Conservation (phyloP, 2,888 invertebrate species). For the Magallana nippona region DNA sequence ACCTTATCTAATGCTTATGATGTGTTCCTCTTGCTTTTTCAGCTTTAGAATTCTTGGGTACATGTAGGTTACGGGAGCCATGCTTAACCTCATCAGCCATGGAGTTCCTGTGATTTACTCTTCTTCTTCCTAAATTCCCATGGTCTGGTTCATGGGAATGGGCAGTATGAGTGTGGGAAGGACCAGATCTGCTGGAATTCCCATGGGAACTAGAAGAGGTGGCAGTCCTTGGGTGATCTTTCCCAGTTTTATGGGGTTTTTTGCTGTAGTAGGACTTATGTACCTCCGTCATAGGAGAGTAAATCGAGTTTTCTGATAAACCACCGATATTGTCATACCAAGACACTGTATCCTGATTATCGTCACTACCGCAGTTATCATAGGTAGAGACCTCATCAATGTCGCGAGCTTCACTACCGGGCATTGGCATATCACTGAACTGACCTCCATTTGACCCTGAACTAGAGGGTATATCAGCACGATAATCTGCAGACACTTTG, state of each 20-base stretch:
- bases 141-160: background rate
- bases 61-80: background rate
- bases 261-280: conserved; percentile 30
- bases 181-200: background rate
- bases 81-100: background rate
- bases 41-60: conserved; percentile 6
- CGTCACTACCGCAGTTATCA: conserved; percentile 24
- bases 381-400: conserved; percentile 3
- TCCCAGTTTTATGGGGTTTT: background rate
- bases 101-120: background rate
- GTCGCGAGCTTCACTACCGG: background rate
- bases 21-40: conserved; percentile 3
- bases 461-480: background rate
- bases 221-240: conserved; percentile 14
- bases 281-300: conserved; percentile 34
- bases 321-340: conserved; percentile 37
- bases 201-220: background rate
- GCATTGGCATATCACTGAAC: background rate
- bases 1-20: background rate
- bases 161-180: background rate
- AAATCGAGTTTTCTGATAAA: background rate
- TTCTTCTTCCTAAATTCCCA: background rate
- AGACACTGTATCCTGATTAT: conserved; percentile 28
- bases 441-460: background rate
- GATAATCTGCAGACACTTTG: conserved; percentile 37